These are phyloP conservation scores for Pholis gunnellus DNA, from an alignment of 2,113 vertebrate genomes.

Conservation along the genomic window DNA sequence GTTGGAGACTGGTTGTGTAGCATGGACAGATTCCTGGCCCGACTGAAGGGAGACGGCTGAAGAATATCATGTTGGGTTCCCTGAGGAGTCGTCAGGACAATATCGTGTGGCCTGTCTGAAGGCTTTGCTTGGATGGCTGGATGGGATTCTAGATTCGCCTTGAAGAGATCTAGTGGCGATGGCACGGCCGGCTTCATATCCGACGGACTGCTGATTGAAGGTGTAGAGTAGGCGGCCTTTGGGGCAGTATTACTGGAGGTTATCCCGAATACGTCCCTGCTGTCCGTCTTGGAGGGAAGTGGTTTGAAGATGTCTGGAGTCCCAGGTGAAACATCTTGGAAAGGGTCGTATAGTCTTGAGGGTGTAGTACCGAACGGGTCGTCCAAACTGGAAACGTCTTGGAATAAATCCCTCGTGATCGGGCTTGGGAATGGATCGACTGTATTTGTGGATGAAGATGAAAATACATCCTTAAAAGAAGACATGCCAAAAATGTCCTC, in stretches of 20 bases:
- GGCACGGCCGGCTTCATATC: not conserved
- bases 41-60: constrained; percentile 55
- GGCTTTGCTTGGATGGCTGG: not conserved
- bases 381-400: constrained; percentile 29
- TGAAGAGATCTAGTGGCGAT: constrained; percentile 2
- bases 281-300: not conserved
- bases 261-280: not conserved
- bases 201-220: not conserved
- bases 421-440: constrained; percentile 54
- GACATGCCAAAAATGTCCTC: not conserved
- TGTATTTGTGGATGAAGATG: constrained; percentile 7
- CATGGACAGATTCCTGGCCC: constrained; percentile 14
- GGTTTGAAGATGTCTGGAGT: constrained; percentile 50
- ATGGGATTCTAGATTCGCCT: not conserved
- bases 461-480: constrained; percentile 39
- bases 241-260: not conserved
- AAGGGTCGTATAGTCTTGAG: not conserved
- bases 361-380: constrained; percentile 40
- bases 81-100: constrained; percentile 51
- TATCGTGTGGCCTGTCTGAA: not conserved
- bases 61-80: constrained; percentile 52
- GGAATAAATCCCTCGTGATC: constrained; percentile 51
- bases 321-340: constrained; percentile 28
- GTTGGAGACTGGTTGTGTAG: constrained; percentile 3
- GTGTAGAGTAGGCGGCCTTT: not conserved